Base-by-base conservation (phyloP, 2,888 invertebrate species). In the Thera obeliscata region DNA sequence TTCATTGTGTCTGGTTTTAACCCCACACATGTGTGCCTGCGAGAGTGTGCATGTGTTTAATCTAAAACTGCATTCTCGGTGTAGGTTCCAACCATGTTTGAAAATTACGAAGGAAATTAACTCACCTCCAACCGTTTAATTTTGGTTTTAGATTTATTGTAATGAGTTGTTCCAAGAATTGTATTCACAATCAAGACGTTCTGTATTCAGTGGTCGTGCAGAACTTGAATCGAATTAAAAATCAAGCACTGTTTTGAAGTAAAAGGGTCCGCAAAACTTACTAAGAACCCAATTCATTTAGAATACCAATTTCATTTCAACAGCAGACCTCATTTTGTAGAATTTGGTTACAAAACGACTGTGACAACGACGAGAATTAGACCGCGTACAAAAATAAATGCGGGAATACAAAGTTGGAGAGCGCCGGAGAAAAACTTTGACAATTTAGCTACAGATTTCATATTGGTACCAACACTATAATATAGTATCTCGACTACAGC, bases 311-410 rank as follows among this genome's bases (percentile, higher is more conserved):
- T 91, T 87, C 87, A 88, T 89, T 85, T 87, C 82, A 84, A 85
- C 85, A 86, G 83, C 84, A 87, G 89, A 91, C 89, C 89, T 89
- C 90, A 90, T 91, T 91, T 81, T 84, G 82, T 81, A 81, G 88
- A 91, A 92, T 91, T 92, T 91, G 90, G 89, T 91, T 91, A 89
- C 89, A 88, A 90, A 91, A 90, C 86, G 89, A 85, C 88, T 84
- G 88, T 89, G 89, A 91, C 90, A 90, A 91, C 89, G 90, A 89
- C 87, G 88, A 90, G 89, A 91, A 92, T 61, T 91, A 91, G 89
- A 90, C 89, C 90, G 87, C 87, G 85, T 88, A 91, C 89, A 89
- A 91, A 91, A 91, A 91, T 90, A 91, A 91, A 92, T 88, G 90
- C 86, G 87, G 81, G 74, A 84, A 87, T 91, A 89, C 90, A 86